Percentiles rank a stretch among this genome's conserved stretches.
Evolutionary conservation across 2,888 invertebrate genomes (phyloP).

Genomic region (Mythimna pallens): DNA sequence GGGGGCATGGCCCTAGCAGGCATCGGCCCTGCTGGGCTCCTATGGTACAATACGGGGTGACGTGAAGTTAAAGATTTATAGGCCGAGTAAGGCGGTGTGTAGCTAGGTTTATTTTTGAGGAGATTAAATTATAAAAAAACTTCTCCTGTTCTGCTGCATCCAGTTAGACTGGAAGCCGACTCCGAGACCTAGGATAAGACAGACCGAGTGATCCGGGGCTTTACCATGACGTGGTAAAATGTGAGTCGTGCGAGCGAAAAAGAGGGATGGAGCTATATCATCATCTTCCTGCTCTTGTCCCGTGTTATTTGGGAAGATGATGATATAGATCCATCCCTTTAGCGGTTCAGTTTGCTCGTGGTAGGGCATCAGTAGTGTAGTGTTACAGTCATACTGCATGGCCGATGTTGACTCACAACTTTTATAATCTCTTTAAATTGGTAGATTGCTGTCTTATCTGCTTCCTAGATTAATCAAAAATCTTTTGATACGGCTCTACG

Average conservation of each 20-base stretch:
- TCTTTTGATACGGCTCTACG: constrained; percentile 1
- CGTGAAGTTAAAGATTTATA: not conserved
- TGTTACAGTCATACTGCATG: not conserved
- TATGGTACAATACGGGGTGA: too few species aligned
- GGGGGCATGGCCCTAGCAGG: too few species aligned
- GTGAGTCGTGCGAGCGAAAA: too few species aligned
- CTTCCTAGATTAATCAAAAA: constrained; percentile 22
- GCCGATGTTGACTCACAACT: not conserved
- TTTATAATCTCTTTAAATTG: not conserved
- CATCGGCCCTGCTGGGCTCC: too few species aligned
- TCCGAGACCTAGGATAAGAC: not conserved
- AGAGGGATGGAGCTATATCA: too few species aligned
- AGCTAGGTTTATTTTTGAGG: constrained; percentile 1
- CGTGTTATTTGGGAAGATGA: too few species aligned
- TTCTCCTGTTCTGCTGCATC: not conserved
- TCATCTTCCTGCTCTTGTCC: too few species aligned
- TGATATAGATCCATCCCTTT: too few species aligned
- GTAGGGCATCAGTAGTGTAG: not conserved
- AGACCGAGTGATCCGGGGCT: too few species aligned
- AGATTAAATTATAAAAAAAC: too few species aligned
- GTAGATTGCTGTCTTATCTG: constrained; percentile 11
- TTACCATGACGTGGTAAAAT: too few species aligned
- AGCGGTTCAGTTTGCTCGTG: too few species aligned
- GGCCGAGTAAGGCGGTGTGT: constrained; percentile 2
- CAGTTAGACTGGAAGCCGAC: not conserved